Percentiles rank a stretch among this genome's conserved stretches.
Evolutionary conservation across 2,888 invertebrate species (phyloP).

Genomic region (Galeruca laticollis): DNA sequence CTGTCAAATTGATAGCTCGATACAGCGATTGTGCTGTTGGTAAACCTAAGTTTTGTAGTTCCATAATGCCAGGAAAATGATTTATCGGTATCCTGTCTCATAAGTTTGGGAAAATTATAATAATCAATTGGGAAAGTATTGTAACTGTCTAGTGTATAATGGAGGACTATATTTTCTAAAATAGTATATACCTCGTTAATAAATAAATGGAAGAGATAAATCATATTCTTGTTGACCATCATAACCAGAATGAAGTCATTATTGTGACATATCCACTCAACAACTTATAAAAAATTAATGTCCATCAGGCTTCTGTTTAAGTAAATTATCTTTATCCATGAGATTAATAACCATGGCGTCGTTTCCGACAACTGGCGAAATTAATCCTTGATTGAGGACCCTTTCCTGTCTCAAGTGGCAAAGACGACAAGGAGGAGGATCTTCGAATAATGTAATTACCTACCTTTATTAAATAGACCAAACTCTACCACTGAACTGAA

Average conservation of each 20-base stretch:
- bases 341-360: slow-evolving; percentile 34
- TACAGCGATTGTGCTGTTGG: too few relatives aligned
- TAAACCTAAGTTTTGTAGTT: too few relatives aligned
- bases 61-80: too few relatives aligned
- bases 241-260: slow-evolving; percentile 10
- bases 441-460: slow-evolving; percentile 25
- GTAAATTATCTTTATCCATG: slow-evolving; percentile 30
- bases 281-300: slow-evolving; percentile 27
- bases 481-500: neutral
- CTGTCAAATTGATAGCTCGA: too few relatives aligned
- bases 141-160: too few relatives aligned
- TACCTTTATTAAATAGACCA: slow-evolving; percentile 15
- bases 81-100: too few relatives aligned
- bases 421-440: slow-evolving; percentile 11
- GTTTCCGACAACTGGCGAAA: slow-evolving; percentile 34
- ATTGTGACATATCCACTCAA: slow-evolving; percentile 4
- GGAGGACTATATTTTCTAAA: too few relatives aligned
- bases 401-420: slow-evolving; percentile 23
- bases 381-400: slow-evolving; percentile 34
- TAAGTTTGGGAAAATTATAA: too few relatives aligned
- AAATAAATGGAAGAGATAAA: too few relatives aligned
- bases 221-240: neutral
- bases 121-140: too few relatives aligned
- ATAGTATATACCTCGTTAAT: too few relatives aligned
- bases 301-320: slow-evolving; percentile 21